These are phyloP conservation scores for Tylochromis polylepis DNA, from an alignment of 2,113 vertebrate genomes.

Conservation along the genomic window DNA sequence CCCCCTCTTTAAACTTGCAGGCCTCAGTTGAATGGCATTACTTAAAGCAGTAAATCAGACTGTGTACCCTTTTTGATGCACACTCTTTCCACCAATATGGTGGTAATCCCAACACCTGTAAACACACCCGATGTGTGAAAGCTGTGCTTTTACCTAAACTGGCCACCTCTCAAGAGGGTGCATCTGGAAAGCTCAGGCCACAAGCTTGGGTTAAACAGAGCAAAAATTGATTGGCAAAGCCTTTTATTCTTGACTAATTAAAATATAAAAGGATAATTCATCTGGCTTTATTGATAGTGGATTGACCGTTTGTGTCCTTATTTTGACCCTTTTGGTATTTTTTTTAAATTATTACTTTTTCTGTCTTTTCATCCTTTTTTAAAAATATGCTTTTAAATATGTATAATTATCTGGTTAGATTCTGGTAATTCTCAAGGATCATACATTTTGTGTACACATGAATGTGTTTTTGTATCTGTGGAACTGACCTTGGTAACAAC, in stretches of 20 bases:
- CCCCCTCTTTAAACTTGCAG: not conserved
- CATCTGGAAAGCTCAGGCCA: not conserved
- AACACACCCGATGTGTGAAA: not conserved
- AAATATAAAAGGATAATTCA: not conserved
- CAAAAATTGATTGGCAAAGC: not conserved
- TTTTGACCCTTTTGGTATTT: not conserved
- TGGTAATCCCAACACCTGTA: not conserved
- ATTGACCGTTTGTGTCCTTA: conserved; percentile 2
- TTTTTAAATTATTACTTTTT: not conserved
- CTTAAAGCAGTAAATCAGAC: not conserved
- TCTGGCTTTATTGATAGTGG: not conserved
- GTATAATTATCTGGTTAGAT: not conserved
- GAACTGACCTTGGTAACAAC: not conserved
- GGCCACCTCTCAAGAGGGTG: not conserved
- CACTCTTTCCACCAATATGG: not conserved
- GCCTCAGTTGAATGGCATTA: not conserved
- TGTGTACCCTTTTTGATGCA: not conserved
- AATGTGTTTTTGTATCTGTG: not conserved
- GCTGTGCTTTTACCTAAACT: not conserved
- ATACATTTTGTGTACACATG: not conserved
- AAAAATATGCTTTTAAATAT: not conserved
- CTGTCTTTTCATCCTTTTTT: not conserved
- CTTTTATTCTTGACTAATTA: not conserved
- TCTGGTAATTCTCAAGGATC: not conserved
- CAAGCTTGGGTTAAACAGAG: not conserved